phyloP scores from a whole-genome alignment of 2,113 vertebrate species.

The Loxodonta africana region DNA sequence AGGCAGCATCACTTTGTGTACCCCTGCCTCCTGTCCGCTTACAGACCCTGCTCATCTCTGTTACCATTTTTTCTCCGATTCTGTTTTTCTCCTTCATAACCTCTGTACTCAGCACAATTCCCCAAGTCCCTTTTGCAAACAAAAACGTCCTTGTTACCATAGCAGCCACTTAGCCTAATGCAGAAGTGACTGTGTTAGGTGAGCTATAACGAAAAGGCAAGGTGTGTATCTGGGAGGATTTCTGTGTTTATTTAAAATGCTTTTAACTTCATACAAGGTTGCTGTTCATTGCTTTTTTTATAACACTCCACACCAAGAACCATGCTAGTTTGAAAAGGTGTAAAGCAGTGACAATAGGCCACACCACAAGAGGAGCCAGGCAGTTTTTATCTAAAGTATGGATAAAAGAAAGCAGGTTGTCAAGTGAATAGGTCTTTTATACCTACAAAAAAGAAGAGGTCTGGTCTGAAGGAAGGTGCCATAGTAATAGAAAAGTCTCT shows the following conservation, averaged over 20 bases:
- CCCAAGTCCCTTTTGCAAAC: conserved; percentile 51
- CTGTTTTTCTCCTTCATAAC: conserved; percentile 29
- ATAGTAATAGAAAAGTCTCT: not conserved
- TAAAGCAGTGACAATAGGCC: not conserved
- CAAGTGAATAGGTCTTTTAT: not conserved
- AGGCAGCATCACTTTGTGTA: fast-evolving
- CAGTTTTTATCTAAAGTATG: not conserved
- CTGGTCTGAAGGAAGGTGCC: not conserved
- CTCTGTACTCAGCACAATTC: conserved; percentile 21
- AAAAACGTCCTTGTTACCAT: conserved; percentile 30
- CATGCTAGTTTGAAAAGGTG: not conserved
- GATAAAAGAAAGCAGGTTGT: not conserved
- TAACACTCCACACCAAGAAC: not conserved
- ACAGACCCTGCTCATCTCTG: not conserved
- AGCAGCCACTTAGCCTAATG: not conserved
- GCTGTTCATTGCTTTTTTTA: not conserved
- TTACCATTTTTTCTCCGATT: not conserved
- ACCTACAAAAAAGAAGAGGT: not conserved
- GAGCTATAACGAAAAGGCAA: not conserved
- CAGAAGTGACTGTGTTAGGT: not conserved
- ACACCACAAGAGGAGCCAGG: not conserved
- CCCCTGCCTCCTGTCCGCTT: not conserved
- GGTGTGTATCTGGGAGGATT: not conserved
- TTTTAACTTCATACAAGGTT: not conserved
- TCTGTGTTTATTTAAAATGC: conserved; percentile 29